Conservation (phyloP, 2,888 invertebrate species). For the Scrobipalpa costella region DNA sequence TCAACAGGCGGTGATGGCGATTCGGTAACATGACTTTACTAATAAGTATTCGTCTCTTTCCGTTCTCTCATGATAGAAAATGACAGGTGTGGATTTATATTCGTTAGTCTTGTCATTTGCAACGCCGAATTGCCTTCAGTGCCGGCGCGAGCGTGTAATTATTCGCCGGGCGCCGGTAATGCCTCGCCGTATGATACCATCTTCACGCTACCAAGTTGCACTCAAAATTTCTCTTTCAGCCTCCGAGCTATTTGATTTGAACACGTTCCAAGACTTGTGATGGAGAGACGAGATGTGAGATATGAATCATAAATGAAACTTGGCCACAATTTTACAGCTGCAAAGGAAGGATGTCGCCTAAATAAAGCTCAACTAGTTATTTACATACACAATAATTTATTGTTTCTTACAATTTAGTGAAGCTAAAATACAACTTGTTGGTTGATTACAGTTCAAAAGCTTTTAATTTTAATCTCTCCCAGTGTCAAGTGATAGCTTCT, state of each 20-base stretch:
- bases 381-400: slow-evolving; percentile 82
- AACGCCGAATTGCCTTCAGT: background rate
- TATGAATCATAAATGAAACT: slow-evolving; percentile 16
- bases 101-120: no score
- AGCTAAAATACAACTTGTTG: slow-evolving; percentile 79
- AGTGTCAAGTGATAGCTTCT: slow-evolving; percentile 73
- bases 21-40: no score
- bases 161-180: slow-evolving; percentile 21
- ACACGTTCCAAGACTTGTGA: slow-evolving; percentile 14
- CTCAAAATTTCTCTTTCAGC: slow-evolving; percentile 18
- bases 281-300: slow-evolving; percentile 11
- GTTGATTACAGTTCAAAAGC: slow-evolving; percentile 79
- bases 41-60: no score
- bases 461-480: slow-evolving; percentile 72
- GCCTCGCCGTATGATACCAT: slow-evolving; percentile 23
- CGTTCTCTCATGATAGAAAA: no score
- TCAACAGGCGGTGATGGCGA: background rate
- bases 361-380: slow-evolving; percentile 77
- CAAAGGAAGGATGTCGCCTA: slow-evolving; percentile 65
- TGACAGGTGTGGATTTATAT: no score
- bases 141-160: slow-evolving; percentile 10
- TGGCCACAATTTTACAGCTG: slow-evolving; percentile 41
- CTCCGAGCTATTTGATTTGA: slow-evolving; percentile 13
- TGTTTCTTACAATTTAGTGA: slow-evolving; percentile 81
- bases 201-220: slow-evolving; percentile 20